Evolutionary conservation across 1,140 invertebrate species (phyloP), one percentile per base, ranked within the genome.

Genomic region (Lordiphosa mommai): DNA sequence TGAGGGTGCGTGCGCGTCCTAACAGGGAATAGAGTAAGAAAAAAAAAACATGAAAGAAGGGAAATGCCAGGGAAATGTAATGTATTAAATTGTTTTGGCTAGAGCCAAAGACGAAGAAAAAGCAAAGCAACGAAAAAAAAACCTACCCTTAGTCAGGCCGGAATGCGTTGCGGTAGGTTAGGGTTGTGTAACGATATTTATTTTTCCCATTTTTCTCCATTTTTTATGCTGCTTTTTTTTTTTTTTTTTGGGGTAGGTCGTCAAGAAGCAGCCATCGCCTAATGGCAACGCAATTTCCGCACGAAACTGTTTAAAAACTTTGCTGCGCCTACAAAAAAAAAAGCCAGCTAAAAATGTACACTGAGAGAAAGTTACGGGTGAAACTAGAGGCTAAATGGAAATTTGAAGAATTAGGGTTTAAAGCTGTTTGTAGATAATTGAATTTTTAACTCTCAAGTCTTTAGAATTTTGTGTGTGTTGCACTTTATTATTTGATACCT

Each of bases 51-150:
- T n/a, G n/a, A n/a, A n/a, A n/a, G n/a, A 82, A 76, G 71, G 58
- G 44, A 67, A 84, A 76, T 61, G 74, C 70, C 74, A 53, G 65
- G 49, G 51, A 55, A 53, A 72, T 82, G 76, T 82, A 80, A 80
- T 82, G 61, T 82, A 82, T 82, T 80, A 84, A 80, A 80, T 82
- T 80, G 74, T 80, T 80, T 79, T 77, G 70, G 51, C 51, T 56
- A 48, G 46, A 55, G 48, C 61, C 48, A 52, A 55, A 55, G 56
- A 29, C 20, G 37, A 29, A 40, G 33, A 16, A 30, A 14, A 8
- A n/a, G 23, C 9, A 9, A 43, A 41, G 5, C 7, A 29, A 14
- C 6, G 16, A 2, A 30, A 41, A 33, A 49, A 48, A 17, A 57
- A 69, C 61, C 77, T 77, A 84, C 77, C 77, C 77, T 72, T 64